Evolutionary conservation across 2,888 invertebrate species (phyloP).

Genomic region (Euphydryas editha): DNA sequence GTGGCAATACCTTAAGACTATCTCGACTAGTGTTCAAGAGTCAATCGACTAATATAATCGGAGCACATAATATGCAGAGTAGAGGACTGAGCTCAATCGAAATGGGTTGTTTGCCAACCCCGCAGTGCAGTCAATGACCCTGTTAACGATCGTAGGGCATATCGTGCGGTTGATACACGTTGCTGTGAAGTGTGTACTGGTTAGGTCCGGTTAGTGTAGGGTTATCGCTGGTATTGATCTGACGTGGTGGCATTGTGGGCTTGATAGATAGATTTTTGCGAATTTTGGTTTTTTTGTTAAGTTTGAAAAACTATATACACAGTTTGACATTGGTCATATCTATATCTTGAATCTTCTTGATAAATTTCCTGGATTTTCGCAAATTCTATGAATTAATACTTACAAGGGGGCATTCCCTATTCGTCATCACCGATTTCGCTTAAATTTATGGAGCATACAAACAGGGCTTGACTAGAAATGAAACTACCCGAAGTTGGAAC

Average conservation of each 20-base stretch:
- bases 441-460: too few species aligned
- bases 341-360: too few species aligned
- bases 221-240: background rate
- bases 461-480: too few species aligned
- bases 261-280: background rate
- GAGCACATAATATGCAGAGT: constrained; percentile 47
- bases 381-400: too few species aligned
- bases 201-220: constrained; percentile 6
- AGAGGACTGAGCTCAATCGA: constrained; percentile 51
- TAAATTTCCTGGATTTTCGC: too few species aligned
- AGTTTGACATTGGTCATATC: background rate
- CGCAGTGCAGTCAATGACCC: constrained; percentile 60
- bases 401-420: too few species aligned
- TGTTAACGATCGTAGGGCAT: constrained; percentile 55
- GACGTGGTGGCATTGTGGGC: background rate
- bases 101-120: constrained; percentile 53
- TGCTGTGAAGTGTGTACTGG: background rate
- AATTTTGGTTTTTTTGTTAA: too few species aligned
- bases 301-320: background rate
- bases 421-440: too few species aligned
- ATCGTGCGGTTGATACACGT: constrained; percentile 45
- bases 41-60: constrained; percentile 40
- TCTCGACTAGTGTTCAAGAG: constrained; percentile 19
- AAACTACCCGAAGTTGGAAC: too few species aligned
- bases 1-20: background rate